Evolutionary conservation across 2,888 invertebrate species (phyloP), one percentile per base, ranked within the genome.

Genomic region (Scaptomyza parva): DNA sequence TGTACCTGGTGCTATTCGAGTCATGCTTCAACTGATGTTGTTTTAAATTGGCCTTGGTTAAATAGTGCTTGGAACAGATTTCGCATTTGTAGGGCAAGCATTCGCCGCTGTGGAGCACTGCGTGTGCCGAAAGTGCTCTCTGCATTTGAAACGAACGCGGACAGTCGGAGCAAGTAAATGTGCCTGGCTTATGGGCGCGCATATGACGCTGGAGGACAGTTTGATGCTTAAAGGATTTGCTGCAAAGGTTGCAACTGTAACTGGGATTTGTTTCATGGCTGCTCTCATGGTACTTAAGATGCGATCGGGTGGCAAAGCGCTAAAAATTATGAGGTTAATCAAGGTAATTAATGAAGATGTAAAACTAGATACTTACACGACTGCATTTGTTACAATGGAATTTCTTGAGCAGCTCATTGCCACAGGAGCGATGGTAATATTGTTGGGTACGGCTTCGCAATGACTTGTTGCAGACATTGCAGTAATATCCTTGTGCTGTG

Each of bases 141-240:
- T 93, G 90, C 73, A 93, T 94, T 79, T 93, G 93, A 85, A 95
- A 95, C 4, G 92, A 92, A 78, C 94, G 94, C 30, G 92, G 93
- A 89, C 96, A 96, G 68, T 93, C 92, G 0, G 91, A 86, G 78
- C 96, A 96, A 0, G 91, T 87, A 22, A 84, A 75, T 7, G 60
- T 50, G 2, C 61, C 62, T 89, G 93, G 92, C 5, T 93, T 93
- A 84, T 96, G 96, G 58, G 93, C 92, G n/a, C 93, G 90, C 90
- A 94, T 93, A 84, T 96, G 96, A 41, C 96, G 92, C 69, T 94
- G 94, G 35, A 96, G 92, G 88, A 96, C 95, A 40, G 94, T 94
- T 88, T 93, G 93, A 75, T 95, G 95, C 33, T 93, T 93, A 90
- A 96, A 96, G 26, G 93, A 92, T 88, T 95, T 95, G 1, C 93